Evolutionary conservation across 2,888 invertebrate genomes (phyloP), one percentile per base, ranked within the genome.

Genomic region (Leptopterna dolabrata): DNA sequence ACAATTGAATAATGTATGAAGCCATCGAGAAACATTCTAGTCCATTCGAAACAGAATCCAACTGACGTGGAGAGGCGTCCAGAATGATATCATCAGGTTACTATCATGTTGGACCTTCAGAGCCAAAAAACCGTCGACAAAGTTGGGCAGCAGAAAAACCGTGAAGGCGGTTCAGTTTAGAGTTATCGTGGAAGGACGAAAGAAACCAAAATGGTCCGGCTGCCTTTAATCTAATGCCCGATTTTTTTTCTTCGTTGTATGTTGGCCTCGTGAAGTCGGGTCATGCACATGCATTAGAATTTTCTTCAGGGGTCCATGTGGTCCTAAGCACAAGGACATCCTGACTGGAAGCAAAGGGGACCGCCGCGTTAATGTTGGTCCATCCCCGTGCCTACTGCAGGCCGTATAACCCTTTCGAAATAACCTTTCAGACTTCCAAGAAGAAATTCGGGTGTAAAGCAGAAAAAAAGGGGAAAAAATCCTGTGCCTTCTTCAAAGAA

Each of bases 221-320:
- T 63, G 24, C 63, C 63, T 63, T 41, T 36, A 76, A 76, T 43
- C 43, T 76, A 76, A 76, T 76, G 76, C 76, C 36, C 55, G n/a
- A n/a, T n/a, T 76, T 30, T 76, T 76, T 76, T 76, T 36, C 13
- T 30, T 9, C 16, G 76, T n/a, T 9, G 76, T 16, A 7, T 11
- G n/a, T 3, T 19, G 7, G 43, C 11, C 76, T 16, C 27, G n/a
- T 14, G 71, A 4, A 29, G n/a, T 16, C 16, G 16, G 76, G 36
- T 76, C 76, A 76, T 76, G 76, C 76, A 76, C 76, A 76, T 76
- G 76, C 76, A 76, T 76, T 76, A 76, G 76, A 76, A 19, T 6
- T 36, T 36, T 36, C 76, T 76, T 76, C 76, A 29, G 16, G 3
- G 30, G 36, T 43, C 76, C 43, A 41, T 76, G 36, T 76, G 36